Evolutionary conservation across 37 sponge, comb jelly and placozoan species (phyloP), one percentile per base, ranked within the genome.

Genomic region (Theonella swinhoei): DNA sequence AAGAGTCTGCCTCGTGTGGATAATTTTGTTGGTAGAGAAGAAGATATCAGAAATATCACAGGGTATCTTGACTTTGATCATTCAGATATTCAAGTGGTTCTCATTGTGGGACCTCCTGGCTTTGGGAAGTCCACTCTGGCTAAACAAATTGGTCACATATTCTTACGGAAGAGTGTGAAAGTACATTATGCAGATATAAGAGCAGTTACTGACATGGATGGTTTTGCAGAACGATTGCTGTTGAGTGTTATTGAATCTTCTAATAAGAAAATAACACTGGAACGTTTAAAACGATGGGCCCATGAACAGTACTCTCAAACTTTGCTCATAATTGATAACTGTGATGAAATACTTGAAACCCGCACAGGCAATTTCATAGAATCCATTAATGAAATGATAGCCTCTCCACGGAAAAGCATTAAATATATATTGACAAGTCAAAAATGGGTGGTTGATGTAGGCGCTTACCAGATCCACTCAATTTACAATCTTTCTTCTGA

Each of bases 71-170:
- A 73, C 71, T 73, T 72, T 41, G 0, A 17, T 1, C 0, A 39
- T 42, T 20, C 7, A 2, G 41, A 65, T 28, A 26, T 41, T 68
- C 33, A 39, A 5, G 65, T 80, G 23, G 42, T 80, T 25, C 64
- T 24, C n/a, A 72, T 82, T 31, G 63, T 82, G 30, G 70, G 81
- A n/a, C 39, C 71, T 31, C 81, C 81, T 58, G 81, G 68, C 20
- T 80, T 80, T 67, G 81, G 81, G 3, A 80, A 80, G 30, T 80
- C 81, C 22, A 70, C 81, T 23, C 54, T 80, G 59, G 71, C 71
- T 4, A 58, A 67, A 3, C 58, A 68, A n/a, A 34, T 80, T 34
- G 81, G 81, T 4, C 42, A 80, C 33, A 26, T 26, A 43, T 62
- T 80, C 29, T 32, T 80, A 31, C 3, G 33, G 24, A 8, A 68